Evolutionary conservation across 2,888 invertebrate genomes (phyloP), one percentile per base, ranked within the genome.

Genomic region (Aphidius colemani): DNA sequence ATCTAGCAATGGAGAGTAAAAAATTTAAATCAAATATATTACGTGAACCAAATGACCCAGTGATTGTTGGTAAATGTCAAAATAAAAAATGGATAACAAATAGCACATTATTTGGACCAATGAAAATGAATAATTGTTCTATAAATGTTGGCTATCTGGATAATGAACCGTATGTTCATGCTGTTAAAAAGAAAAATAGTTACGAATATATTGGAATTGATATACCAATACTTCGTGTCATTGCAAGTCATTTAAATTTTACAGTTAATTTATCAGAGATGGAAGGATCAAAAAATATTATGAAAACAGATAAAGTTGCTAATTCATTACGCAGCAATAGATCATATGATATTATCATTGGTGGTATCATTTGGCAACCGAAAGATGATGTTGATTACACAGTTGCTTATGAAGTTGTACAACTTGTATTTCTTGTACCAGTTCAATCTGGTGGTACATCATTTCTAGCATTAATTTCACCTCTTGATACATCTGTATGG

Each of bases 401-500:
- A 0, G 43, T 63, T 8, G 64, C 72, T 6, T 78, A 77, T 59
- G 76, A 74, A 6, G 58, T 70, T 18, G 63, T 71, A 9, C 66
- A 70, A 41, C 50, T 73, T 0, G 68, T 71, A 7, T 78, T 78
- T 78, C 11, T 75, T n/a, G 61, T 75, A 41, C 78, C 78, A 1
- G 64, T 63, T 1, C 60, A 50, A n/a, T n/a, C 69, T 0, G 71
- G 71, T n/a, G 30, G 30, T 30, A 63, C 77, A 0, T 77, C 77
- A 2, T 55, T 77, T 7, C 55, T 64, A 6, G 79, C 78, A 10
- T 61, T 81, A 4, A 62, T 80, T 5, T 59, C 73, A 1, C 79
- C 80, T 3, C 74, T 80, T 5, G 39, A 56, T 0, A 7, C 18
- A 1, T 57, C 61, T 4, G 76, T 80, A 6, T 81, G 80, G 80